phyloP scores from a whole-genome alignment of 2,113 vertebrate genomes.

The Lamprotornis superbus region DNA sequence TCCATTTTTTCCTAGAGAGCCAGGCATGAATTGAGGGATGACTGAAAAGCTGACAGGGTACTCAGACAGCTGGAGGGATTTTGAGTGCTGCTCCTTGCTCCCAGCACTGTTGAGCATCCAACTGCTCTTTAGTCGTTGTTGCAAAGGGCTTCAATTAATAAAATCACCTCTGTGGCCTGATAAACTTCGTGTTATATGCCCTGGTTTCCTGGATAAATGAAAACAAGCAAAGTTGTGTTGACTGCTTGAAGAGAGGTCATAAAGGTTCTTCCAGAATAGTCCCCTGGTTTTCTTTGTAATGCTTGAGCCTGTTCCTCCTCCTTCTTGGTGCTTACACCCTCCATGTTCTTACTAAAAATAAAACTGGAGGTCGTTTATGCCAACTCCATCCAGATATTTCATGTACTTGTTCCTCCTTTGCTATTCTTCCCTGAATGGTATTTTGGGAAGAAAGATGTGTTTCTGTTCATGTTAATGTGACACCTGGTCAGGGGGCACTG shows the following conservation, averaged over 20 bases:
- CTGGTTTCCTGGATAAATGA: background rate
- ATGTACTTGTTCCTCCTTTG: background rate
- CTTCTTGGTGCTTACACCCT: background rate
- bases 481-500: background rate
- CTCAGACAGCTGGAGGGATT: background rate
- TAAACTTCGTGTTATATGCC: background rate
- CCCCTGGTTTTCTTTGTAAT: background rate
- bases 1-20: background rate
- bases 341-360: background rate
- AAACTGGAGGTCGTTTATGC: background rate
- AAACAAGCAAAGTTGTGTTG: background rate
- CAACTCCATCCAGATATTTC: background rate
- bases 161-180: background rate
- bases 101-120: background rate
- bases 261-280: background rate
- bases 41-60: background rate
- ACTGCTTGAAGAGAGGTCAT: background rate
- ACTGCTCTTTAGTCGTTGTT: background rate
- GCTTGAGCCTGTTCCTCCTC: background rate
- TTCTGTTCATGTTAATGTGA: background rate
- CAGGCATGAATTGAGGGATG: background rate
- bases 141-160: background rate
- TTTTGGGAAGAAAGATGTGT: background rate
- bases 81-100: background rate
- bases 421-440: background rate